A percentile compares a stretch with the other conserved stretches of the same genome.
phyloP scores from a whole-genome alignment of 2,888 invertebrate species.

The Euphydryas editha region DNA sequence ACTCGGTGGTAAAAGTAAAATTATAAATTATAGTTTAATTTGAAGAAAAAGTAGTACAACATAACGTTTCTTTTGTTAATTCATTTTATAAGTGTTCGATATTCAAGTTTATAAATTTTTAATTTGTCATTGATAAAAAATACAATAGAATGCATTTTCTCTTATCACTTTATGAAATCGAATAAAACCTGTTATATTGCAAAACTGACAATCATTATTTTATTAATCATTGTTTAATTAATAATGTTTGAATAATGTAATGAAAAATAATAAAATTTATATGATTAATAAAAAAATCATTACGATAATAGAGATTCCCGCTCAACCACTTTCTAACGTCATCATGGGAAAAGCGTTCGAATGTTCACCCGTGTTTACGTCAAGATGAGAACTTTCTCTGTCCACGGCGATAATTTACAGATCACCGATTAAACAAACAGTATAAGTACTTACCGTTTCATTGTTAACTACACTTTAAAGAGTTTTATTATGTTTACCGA shows the following conservation, averaged over 20 bases:
- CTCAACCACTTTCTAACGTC: slow-evolving; percentile 68
- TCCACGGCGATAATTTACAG: slow-evolving; percentile 38
- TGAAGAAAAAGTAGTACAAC: too few relatives aligned
- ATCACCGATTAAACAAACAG: slow-evolving; percentile 27
- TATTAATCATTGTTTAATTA: slow-evolving; percentile 10
- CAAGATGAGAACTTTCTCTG: slow-evolving; percentile 48
- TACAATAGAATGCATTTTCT: neutral
- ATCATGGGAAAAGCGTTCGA: slow-evolving; percentile 70
- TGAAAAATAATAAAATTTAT: slow-evolving; percentile 18
- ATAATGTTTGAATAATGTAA: slow-evolving; percentile 2
- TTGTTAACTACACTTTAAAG: slow-evolving; percentile 10
- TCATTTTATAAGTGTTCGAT: too few relatives aligned
- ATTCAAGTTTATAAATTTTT: too few relatives aligned
- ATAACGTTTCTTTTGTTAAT: too few relatives aligned
- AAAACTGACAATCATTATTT: slow-evolving; percentile 7
- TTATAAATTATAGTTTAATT: too few relatives aligned
- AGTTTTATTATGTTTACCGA: neutral
- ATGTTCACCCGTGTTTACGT: slow-evolving; percentile 45
- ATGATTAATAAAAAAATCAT: slow-evolving; percentile 30
- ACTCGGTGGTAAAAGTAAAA: too few relatives aligned
- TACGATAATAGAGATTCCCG: slow-evolving; percentile 40
- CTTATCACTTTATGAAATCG: neutral
- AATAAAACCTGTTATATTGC: neutral
- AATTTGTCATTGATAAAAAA: too few relatives aligned
- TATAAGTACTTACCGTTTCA: neutral